These are phyloP conservation scores for Amorpha juglandis DNA, from an alignment of 2,888 invertebrate genomes.

Conservation along the genomic window DNA sequence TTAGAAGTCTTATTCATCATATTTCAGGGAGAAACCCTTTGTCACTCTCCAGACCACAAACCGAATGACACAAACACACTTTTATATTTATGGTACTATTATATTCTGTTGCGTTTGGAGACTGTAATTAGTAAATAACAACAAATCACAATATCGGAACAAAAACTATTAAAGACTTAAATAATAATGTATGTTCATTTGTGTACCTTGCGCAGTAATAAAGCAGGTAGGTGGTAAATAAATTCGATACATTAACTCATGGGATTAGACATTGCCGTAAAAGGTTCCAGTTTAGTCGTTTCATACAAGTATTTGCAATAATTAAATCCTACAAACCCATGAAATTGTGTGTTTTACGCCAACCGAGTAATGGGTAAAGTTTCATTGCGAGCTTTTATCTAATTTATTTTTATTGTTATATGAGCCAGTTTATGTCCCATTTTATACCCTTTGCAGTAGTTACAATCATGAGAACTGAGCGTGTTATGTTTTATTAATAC, in stretches of 20 bases:
- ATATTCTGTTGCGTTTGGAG: not conserved
- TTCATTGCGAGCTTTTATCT: slow-evolving; percentile 80
- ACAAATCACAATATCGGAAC: not conserved
- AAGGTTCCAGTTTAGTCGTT: slow-evolving; percentile 29
- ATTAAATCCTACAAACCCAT: slow-evolving; percentile 75
- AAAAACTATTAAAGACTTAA: not conserved
- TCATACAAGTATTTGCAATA: slow-evolving; percentile 65
- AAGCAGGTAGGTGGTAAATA: slow-evolving; percentile 25
- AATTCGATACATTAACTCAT: slow-evolving; percentile 34
- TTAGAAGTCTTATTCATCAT: no score
- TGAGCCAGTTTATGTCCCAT: slow-evolving; percentile 71
- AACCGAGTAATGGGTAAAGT: slow-evolving; percentile 73
- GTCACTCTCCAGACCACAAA: no score
- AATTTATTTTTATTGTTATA: slow-evolving; percentile 82
- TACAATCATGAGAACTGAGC: slow-evolving; percentile 55
- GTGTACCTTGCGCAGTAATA: slow-evolving; percentile 1
- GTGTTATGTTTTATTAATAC: slow-evolving; percentile 46
- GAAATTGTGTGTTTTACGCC: slow-evolving; percentile 72
- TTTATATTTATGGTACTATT: no score
- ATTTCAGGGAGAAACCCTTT: no score
- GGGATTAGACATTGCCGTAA: slow-evolving; percentile 31
- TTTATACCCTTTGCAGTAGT: slow-evolving; percentile 69
- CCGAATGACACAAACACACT: no score
- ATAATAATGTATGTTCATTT: not conserved
- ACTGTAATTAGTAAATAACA: not conserved